Evolutionary conservation across 2,113 vertebrate genomes (phyloP).

Genomic region (Colistium nudipinnis): DNA sequence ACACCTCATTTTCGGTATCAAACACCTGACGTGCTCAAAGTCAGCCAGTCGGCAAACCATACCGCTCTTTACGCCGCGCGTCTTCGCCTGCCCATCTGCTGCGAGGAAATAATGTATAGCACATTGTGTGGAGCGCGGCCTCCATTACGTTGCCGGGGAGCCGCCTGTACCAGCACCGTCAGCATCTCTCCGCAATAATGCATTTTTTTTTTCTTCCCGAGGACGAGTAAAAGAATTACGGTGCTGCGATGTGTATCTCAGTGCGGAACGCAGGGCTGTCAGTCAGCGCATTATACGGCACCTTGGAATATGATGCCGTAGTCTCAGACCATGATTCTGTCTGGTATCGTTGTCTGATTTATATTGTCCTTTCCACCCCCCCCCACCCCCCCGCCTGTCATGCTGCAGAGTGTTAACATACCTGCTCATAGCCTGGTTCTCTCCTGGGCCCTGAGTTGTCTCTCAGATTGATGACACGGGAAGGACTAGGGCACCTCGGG

Average conservation of each 20-base stretch:
- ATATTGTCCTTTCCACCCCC: constrained; percentile 14
- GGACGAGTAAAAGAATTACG: constrained; percentile 51
- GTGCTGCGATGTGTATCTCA: constrained; percentile 40
- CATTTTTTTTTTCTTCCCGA: constrained; percentile 47
- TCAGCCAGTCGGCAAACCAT: too few species aligned
- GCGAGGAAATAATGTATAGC: constrained; percentile 18
- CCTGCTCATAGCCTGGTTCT: constrained; percentile 42
- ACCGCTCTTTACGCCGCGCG: not conserved
- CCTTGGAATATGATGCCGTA: constrained; percentile 32
- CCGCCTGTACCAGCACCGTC: constrained; percentile 63
- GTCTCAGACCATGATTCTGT: constrained; percentile 22
- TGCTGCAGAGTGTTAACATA: constrained; percentile 35
- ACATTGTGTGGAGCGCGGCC: constrained; percentile 25
- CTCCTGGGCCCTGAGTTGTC: constrained; percentile 70
- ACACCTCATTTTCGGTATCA: constrained; percentile 43
- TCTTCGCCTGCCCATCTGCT: constrained; percentile 7
- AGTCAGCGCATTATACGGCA: constrained; percentile 27
- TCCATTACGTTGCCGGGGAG: constrained; percentile 16
- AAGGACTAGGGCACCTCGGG: constrained; percentile 58
- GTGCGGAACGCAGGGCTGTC: constrained; percentile 42
- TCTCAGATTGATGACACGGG: constrained; percentile 75
- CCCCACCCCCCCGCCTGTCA: constrained; percentile 5
- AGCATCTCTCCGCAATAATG: constrained; percentile 58
- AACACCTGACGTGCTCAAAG: constrained; percentile 39
- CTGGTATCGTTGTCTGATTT: constrained; percentile 45